Evolutionary conservation across 2,888 invertebrate species (phyloP), one percentile per base, ranked within the genome.

Genomic region (Catocala fraxini): DNA sequence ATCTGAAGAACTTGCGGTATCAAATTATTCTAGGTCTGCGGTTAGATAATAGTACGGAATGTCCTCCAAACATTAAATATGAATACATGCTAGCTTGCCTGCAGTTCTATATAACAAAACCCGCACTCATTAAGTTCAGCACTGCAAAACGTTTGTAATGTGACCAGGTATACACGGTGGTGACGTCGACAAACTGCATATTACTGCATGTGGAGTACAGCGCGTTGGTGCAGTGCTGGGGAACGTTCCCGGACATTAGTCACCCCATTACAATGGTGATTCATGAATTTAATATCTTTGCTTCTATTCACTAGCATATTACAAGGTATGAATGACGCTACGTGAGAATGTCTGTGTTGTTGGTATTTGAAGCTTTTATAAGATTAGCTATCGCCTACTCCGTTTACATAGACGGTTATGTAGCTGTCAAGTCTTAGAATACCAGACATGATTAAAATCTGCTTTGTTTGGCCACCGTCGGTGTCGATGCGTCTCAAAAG

Each of bases 171-270:
- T 88, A 93, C 76, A 95, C 95, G 33, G 90, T 93, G 33, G 65
- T 91, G 84, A 94, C 95, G 65, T 84, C 89, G 65, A 95, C 95
- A 70, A 94, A 95, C 82, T 95, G 95, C 82, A 88, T 93, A 78
- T 83, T 95, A 67, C 85, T 95, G 52, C 90, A 90, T 69, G 83
- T 95, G 71, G 92, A 95, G 75, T 95, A 92, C 82, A 88, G 87
- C 59, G 84, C 89, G 7, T 81, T 93, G 71, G 88, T 93, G 76
- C 93, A 93, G 77, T 90, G 91, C 71, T 91, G 93, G 90, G 90
- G 93, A 81, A 89, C 90, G 66, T 94, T 94, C 82, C 94, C 94
- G 13, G 90, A 92, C 76, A 88, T 93, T 79, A 89, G 87, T 81
- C 86, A 91, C 75, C 88, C 89, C 63, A 89, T 92, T 84, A 86